Evolutionary conservation across 2,888 invertebrate genomes (phyloP).

Genomic region (Scaptomyza caliginosa): DNA sequence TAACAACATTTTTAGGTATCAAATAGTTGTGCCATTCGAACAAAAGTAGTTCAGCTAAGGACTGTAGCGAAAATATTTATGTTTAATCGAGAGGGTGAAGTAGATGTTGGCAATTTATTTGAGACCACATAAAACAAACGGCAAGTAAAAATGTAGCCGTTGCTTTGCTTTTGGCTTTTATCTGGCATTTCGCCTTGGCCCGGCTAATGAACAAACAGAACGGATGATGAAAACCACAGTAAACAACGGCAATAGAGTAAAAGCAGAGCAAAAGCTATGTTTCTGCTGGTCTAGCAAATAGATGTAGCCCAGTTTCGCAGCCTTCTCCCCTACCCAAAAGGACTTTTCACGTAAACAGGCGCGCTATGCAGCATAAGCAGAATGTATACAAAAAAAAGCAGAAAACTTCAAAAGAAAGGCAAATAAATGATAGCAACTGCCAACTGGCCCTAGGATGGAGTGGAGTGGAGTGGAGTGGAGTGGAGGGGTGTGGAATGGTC

Average conservation of each 20-base stretch:
- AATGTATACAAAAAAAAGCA: neutral
- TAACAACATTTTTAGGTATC: constrained; percentile 5
- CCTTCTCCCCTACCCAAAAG: constrained; percentile 16
- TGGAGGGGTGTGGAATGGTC: too few species aligned
- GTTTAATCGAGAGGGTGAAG: constrained; percentile 24
- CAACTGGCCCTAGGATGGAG: constrained; percentile 26
- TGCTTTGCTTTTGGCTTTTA: constrained; percentile 28
- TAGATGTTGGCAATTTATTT: constrained; percentile 73
- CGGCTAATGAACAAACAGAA: constrained; percentile 77
- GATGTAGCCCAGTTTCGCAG: too few species aligned
- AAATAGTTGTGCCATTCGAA: neutral
- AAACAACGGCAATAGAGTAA: constrained; percentile 61
- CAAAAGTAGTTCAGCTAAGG: constrained; percentile 26
- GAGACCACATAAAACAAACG: constrained; percentile 75
- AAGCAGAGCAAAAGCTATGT: constrained; percentile 28
- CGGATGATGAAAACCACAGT: constrained; percentile 77
- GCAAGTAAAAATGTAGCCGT: constrained; percentile 62
- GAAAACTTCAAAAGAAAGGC: constrained; percentile 38
- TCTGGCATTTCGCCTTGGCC: constrained; percentile 51
- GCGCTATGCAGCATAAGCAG: constrained; percentile 59
- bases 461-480: neutral
- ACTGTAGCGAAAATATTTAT: constrained; percentile 42
- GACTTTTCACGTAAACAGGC: constrained; percentile 69
- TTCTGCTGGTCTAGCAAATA: constrained; percentile 52
- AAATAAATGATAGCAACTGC: constrained; percentile 56